Evolutionary conservation across 2,113 vertebrate genomes (phyloP).

Genomic region (Ophiodon elongatus): DNA sequence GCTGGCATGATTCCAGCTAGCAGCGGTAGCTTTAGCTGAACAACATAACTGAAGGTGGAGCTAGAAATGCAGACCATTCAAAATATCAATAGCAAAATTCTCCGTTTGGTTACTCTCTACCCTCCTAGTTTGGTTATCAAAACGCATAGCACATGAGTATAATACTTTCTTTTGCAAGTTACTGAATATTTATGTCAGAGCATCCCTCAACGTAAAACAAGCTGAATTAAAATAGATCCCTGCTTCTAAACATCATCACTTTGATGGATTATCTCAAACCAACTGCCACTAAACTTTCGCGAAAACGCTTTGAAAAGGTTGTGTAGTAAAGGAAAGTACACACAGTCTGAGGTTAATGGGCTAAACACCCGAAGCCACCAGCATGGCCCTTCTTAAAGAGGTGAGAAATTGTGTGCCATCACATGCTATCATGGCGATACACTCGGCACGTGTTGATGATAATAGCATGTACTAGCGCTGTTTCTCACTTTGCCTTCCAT

Average conservation of each 20-base stretch:
- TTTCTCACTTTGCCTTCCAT: slow-evolving; percentile 62
- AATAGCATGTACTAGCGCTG: slow-evolving; percentile 3
- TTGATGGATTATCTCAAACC: background rate
- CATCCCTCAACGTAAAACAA: background rate
- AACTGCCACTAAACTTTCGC: background rate
- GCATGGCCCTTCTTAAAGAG: background rate
- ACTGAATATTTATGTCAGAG: background rate
- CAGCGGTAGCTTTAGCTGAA: background rate
- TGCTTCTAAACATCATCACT: background rate
- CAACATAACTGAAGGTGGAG: background rate
- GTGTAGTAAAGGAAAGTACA: background rate
- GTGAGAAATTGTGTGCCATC: background rate
- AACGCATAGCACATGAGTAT: background rate
- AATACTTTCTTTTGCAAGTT: background rate
- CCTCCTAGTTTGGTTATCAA: background rate
- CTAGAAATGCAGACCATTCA: background rate
- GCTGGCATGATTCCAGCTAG: background rate
- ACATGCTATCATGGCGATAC: background rate
- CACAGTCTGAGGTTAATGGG: background rate
- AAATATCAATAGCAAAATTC: background rate
- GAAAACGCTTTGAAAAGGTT: background rate
- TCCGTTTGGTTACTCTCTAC: background rate
- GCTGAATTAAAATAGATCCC: background rate
- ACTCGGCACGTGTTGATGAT: slow-evolving; percentile 3
- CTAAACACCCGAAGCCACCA: background rate